These are phyloP conservation scores for Distichodus sexfasciatus DNA, from an alignment of 2,797 vertebrate genomes.

Conservation along the genomic window DNA sequence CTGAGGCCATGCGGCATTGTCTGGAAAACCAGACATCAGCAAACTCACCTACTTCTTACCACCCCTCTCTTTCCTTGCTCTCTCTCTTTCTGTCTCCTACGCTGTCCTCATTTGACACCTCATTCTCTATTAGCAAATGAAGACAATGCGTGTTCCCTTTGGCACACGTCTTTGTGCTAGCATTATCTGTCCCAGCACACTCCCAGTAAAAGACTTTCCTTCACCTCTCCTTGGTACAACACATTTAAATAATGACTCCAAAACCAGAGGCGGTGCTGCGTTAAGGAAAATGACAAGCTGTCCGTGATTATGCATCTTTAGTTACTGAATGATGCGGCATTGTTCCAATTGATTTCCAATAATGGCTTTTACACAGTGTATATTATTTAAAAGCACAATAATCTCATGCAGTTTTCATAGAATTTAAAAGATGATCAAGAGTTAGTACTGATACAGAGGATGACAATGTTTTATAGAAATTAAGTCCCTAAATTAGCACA, in stretches of 20 bases:
- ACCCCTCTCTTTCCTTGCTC: no score
- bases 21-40: conserved; percentile 78
- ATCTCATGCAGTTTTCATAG: background rate
- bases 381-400: background rate
- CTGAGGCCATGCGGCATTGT: conserved; percentile 73
- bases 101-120: conserved; percentile 34
- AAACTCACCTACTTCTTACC: conserved; percentile 56
- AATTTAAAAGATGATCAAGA: background rate
- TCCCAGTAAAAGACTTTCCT: conserved; percentile 31
- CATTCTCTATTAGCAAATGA: conserved; percentile 34
- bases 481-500: no score
- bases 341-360: background rate
- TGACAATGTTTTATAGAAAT: no score
- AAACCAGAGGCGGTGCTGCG: conserved; percentile 27
- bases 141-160: conserved; percentile 37
- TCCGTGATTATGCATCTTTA: background rate
- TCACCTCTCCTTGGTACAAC: conserved; percentile 23
- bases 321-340: background rate
- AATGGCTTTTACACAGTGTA: background rate
- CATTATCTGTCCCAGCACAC: conserved; percentile 30
- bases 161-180: conserved; percentile 12
- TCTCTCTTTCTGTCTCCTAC: no score
- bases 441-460: no score
- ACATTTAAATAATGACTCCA: conserved; percentile 30
- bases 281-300: conserved; percentile 12